Percentiles rank a stretch among this genome's conserved stretches.
phyloP scores from a whole-genome alignment of 35 echinoderm and acorn worm genomes.

The Hemicentrotus pulcherrimus region DNA sequence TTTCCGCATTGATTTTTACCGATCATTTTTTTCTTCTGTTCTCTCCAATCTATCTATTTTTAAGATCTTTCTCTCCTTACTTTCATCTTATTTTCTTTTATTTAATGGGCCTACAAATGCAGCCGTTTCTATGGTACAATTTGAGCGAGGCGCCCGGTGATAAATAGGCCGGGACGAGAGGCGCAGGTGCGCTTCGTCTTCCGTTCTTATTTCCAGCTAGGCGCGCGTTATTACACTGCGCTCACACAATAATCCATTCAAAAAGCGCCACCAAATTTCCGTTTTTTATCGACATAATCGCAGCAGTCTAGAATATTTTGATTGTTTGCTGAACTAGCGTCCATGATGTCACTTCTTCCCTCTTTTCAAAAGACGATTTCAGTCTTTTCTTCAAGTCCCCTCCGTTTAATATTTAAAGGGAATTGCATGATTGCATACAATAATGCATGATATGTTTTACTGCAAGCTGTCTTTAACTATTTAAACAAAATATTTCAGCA shows the following conservation, averaged over 20 bases:
- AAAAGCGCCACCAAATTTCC: slow-evolving; percentile 22
- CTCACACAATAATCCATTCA: slow-evolving; percentile 39
- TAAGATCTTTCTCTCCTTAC: not conserved
- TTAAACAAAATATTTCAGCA: too few species aligned
- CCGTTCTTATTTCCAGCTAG: slow-evolving; percentile 1
- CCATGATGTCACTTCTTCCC: not conserved
- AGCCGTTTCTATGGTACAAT: not conserved
- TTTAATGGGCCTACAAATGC: not conserved
- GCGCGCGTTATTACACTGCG: not conserved
- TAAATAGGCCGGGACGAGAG: slow-evolving; percentile 31
- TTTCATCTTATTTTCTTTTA: not conserved
- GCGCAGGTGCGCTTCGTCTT: slow-evolving; percentile 15
- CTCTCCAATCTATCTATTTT: not conserved
- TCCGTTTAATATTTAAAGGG: not conserved
- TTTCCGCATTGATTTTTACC: not conserved
- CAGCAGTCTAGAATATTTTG: slow-evolving; percentile 15
- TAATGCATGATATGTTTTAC: too few species aligned
- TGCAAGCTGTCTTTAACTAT: too few species aligned
- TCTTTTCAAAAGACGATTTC: not conserved
- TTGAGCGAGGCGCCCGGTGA: slow-evolving; percentile 5
- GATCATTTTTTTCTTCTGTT: not conserved
- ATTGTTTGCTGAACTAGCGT: slow-evolving; percentile 9
- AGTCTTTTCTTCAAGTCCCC: not conserved
- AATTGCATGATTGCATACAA: too few species aligned
- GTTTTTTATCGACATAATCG: slow-evolving; percentile 15